Conservation (phyloP, 2,888 invertebrate species). For the Drosophila demipolita region DNA sequence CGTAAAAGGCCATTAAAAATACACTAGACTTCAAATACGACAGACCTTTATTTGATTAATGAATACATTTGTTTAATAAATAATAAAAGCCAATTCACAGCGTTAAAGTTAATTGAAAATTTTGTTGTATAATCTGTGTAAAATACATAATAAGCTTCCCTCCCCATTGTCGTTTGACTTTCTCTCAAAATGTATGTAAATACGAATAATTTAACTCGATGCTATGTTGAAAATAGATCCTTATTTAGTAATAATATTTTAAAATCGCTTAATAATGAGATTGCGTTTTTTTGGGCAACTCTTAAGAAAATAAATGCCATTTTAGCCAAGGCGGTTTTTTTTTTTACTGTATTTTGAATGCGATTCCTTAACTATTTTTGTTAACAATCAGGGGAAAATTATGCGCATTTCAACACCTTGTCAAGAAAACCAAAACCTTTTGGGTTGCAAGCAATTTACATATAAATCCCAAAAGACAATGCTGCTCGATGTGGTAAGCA, state of each 20-base stretch:
- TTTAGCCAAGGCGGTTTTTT: no score
- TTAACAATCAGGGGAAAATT: constrained; percentile 17
- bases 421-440: constrained; percentile 1
- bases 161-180: not conserved
- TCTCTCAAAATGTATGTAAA: not conserved
- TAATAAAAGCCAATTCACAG: not conserved
- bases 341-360: not conserved
- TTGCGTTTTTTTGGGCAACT: not conserved
- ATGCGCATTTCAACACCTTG: constrained; percentile 40
- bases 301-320: not conserved
- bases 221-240: no score
- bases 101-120: not conserved
- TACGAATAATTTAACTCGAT: not conserved
- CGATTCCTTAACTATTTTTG: constrained; percentile 8
- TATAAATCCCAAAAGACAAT: constrained; percentile 48
- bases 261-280: not conserved
- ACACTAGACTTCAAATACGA: not conserved
- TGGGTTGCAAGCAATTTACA: constrained; percentile 46
- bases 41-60: not conserved
- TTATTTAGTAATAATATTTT: not conserved
- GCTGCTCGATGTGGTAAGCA: constrained; percentile 51
- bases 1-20: not conserved
- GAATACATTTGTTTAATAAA: not conserved
- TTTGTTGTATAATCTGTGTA: not conserved
- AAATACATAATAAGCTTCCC: not conserved